A percentile compares a stretch with the other conserved stretches of the same genome.
These are phyloP conservation scores for Micromys minutus DNA, from an alignment of 2,113 vertebrate genomes.

Conservation along the genomic window DNA sequence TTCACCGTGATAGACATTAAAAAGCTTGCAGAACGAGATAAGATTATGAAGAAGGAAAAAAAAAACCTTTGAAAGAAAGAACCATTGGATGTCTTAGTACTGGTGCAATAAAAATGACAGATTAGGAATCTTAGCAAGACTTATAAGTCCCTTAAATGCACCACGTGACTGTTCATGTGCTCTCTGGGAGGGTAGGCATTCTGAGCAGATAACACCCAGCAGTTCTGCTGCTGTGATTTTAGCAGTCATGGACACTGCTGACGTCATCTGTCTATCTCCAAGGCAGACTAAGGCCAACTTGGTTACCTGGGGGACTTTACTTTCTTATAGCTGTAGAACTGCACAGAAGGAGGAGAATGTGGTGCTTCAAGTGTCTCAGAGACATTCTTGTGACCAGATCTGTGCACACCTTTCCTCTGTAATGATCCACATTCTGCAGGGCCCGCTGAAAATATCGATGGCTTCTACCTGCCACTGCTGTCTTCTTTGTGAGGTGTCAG, in stretches of 20 bases:
- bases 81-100: neutral
- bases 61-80: conserved; percentile 10
- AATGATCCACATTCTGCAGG: neutral
- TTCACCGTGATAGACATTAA: neutral
- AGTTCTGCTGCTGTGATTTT: neutral
- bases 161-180: neutral
- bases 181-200: neutral
- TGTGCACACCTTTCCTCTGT: neutral
- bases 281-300: neutral
- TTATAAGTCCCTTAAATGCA: neutral
- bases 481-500: neutral
- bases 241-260: neutral
- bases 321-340: neutral
- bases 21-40: neutral
- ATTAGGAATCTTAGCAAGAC: neutral
- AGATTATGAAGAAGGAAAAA: conserved; percentile 7
- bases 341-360: neutral
- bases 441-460: neutral
- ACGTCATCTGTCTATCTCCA: neutral
- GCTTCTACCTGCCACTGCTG: neutral
- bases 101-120: neutral
- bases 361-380: neutral
- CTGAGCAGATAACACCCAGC: neutral
- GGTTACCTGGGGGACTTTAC: neutral
- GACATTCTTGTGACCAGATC: neutral